Evolutionary conservation across 1,140 invertebrate species (phyloP).

Genomic region (Eufriesea mexicana): DNA sequence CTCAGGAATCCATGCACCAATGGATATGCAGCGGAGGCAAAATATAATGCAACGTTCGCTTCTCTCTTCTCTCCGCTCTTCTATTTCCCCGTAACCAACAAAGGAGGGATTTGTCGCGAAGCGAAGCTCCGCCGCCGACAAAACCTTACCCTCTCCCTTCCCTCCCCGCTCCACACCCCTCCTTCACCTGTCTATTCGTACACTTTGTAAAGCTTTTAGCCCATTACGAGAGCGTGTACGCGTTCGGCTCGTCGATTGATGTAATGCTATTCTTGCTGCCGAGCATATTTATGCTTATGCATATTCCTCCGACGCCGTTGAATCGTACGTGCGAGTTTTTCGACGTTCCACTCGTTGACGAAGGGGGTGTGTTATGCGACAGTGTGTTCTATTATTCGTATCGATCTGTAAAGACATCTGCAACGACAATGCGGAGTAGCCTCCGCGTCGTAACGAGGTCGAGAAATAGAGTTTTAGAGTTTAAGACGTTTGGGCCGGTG

Average conservation of each 20-base stretch:
- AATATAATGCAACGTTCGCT: conserved; percentile 68
- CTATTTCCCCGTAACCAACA: conserved; percentile 63
- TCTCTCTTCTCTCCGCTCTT: conserved; percentile 37
- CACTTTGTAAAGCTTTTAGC: conserved; percentile 67
- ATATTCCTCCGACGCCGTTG: not conserved
- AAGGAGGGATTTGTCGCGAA: conserved; percentile 74
- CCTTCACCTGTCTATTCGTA: conserved; percentile 53
- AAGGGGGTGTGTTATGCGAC: not conserved
- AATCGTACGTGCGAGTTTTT: not conserved
- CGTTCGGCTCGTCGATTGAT: conserved; percentile 62
- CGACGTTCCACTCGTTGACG: not conserved
- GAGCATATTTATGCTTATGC: conserved; percentile 36
- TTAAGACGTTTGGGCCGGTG: too few relatives aligned
- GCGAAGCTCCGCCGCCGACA: conserved; percentile 63
- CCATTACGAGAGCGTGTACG: conserved; percentile 61
- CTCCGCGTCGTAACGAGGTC: too few relatives aligned
- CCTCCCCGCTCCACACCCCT: not conserved
- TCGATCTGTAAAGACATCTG: not conserved
- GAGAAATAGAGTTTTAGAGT: too few relatives aligned
- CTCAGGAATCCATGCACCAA: conserved; percentile 71
- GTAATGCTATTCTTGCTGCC: conserved; percentile 57
- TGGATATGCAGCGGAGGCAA: conserved; percentile 64
- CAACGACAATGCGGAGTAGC: too few relatives aligned
- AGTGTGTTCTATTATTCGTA: not conserved
- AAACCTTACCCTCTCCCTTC: conserved; percentile 62